A percentile compares a stretch with the other conserved stretches of the same genome.
Evolutionary conservation across 1,140 invertebrate species (phyloP).

Genomic region (Glossosoma conforme): DNA sequence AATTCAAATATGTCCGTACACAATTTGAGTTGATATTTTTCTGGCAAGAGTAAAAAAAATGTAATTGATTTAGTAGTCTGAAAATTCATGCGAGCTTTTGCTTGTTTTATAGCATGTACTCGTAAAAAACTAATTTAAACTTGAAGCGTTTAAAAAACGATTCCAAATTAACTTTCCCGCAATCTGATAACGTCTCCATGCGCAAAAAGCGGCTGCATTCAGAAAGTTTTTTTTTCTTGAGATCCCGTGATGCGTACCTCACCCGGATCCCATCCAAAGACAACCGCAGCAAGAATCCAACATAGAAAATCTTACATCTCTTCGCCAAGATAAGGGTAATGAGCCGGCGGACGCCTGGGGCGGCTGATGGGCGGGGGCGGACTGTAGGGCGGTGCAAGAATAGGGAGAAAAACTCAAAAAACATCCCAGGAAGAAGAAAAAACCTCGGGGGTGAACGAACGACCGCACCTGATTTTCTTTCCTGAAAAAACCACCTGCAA

Average conservation of each 20-base stretch:
- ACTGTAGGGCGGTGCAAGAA: slow-evolving; percentile 5
- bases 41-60: too few species aligned
- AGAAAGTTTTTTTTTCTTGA: too few species aligned
- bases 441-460: slow-evolving; percentile 21
- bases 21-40: too few species aligned
- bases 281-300: slow-evolving; percentile 19
- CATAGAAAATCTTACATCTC: slow-evolving; percentile 29
- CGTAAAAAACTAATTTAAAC: too few species aligned
- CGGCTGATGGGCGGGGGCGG: slow-evolving; percentile 6
- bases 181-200: too few species aligned
- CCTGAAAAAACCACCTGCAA: slow-evolving; percentile 21
- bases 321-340: slow-evolving; percentile 29
- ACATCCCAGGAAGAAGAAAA: slow-evolving; percentile 21
- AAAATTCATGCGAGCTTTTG: too few species aligned
- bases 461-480: slow-evolving; percentile 17
- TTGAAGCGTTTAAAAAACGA: too few species aligned
- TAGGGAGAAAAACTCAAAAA: slow-evolving; percentile 4
- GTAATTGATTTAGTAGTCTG: too few species aligned
- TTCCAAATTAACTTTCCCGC: too few species aligned
- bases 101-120: too few species aligned
- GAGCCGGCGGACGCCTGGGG: slow-evolving; percentile 26
- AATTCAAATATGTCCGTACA: too few species aligned
- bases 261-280: slow-evolving; percentile 13
- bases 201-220: too few species aligned
- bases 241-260: slow-evolving; percentile 10